Conservation (phyloP, 2,797 vertebrate species). For the Sebastes glaucus region DNA sequence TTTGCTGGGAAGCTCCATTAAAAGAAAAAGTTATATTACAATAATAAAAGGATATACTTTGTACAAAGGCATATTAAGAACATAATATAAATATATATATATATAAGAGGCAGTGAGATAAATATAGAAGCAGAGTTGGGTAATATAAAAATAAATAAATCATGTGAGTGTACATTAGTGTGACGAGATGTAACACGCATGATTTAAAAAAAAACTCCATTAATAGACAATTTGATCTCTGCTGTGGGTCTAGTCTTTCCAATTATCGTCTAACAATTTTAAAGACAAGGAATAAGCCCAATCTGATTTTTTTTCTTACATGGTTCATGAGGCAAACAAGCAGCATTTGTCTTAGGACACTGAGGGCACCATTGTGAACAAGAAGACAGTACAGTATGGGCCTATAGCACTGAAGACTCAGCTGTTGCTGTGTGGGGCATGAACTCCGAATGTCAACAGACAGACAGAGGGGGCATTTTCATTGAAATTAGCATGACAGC, state of each 20-base stretch:
- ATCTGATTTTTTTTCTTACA: conserved; percentile 33
- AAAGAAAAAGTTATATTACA: too few species aligned
- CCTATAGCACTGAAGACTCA: conserved; percentile 44
- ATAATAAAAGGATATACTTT: too few species aligned
- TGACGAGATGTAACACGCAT: too few species aligned
- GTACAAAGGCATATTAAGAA: too few species aligned
- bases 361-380: conserved; percentile 72
- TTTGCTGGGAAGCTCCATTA: too few species aligned
- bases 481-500: conserved; percentile 57
- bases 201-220: too few species aligned
- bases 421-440: conserved; percentile 69
- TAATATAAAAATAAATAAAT: too few species aligned
- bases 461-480: conserved; percentile 67
- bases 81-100: too few species aligned
- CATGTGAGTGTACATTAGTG: too few species aligned
- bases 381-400: conserved; percentile 45
- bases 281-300: background rate
- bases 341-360: conserved; percentile 69
- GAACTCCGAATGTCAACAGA: conserved; percentile 73
- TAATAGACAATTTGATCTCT: background rate
- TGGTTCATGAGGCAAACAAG: conserved; percentile 69
- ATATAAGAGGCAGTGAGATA: too few species aligned
- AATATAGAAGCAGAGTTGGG: too few species aligned
- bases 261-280: conserved; percentile 15
- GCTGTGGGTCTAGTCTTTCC: background rate